A percentile compares a stretch with the other conserved stretches of the same genome.
Evolutionary conservation across 2,888 invertebrate species (phyloP).

Genomic region (Chironomus riparius): DNA sequence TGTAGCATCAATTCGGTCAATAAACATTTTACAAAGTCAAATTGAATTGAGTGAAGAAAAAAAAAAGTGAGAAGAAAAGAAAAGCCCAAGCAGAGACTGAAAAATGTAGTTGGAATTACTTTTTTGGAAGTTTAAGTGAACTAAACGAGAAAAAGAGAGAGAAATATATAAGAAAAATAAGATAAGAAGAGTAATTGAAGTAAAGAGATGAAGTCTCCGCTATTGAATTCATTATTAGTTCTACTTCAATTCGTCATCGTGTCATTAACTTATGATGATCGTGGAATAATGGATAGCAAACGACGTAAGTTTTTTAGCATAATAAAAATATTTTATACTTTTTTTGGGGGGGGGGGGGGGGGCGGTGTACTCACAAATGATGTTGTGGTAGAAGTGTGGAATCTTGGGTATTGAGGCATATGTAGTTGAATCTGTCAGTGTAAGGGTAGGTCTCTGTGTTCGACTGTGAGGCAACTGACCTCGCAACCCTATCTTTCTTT

Average conservation of each 20-base stretch:
- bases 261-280: not conserved
- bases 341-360: not conserved
- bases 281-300: not conserved
- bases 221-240: conserved; percentile 19
- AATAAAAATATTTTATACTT: not conserved
- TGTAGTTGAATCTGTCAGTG: no score
- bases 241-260: conserved; percentile 25
- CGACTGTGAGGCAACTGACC: no score
- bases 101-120: not conserved
- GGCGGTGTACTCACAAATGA: no score
- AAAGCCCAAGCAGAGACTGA: not conserved
- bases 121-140: not conserved
- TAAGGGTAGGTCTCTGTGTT: no score
- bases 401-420: not conserved
- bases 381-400: no score
- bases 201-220: conserved; percentile 20
- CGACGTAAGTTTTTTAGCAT: conserved; percentile 18
- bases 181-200: not conserved
- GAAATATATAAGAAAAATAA: not conserved
- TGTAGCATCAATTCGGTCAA: conserved; percentile 4
- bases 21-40: conserved; percentile 5
- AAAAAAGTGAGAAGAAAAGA: not conserved
- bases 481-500: no score
- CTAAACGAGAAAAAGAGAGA: not conserved
- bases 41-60: not conserved